Evolutionary conservation across 2,113 vertebrate species (phyloP).

Genomic region (Cepphus grylle): DNA sequence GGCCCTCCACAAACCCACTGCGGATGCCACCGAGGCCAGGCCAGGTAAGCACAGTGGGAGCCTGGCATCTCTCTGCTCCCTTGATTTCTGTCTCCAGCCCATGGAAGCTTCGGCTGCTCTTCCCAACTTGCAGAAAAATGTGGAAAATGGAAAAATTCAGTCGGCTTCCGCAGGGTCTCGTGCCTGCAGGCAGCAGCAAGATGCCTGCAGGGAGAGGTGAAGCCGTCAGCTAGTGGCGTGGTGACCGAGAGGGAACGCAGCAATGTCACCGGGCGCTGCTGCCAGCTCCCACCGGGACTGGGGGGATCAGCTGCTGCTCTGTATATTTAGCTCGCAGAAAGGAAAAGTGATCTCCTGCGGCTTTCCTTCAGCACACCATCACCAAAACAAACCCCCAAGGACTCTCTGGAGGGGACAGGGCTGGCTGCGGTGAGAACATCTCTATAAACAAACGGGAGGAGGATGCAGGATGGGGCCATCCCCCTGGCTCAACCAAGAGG

Average conservation of each 20-base stretch:
- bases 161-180: background rate
- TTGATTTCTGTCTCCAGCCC: background rate
- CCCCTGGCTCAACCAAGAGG: background rate
- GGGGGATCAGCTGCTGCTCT: conserved; percentile 63
- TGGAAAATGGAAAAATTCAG: accelerated
- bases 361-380: background rate
- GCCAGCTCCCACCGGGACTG: background rate
- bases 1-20: background rate
- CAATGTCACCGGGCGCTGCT: conserved; percentile 3
- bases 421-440: background rate
- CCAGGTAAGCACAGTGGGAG: accelerated
- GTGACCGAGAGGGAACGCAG: background rate
- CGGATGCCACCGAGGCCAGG: background rate
- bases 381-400: background rate
- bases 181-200: background rate
- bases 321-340: conserved; percentile 71
- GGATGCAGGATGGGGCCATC: background rate
- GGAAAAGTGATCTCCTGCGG: conserved; percentile 64
- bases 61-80: accelerated
- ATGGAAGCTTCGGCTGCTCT: accelerated
- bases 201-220: accelerated
- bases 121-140: accelerated
- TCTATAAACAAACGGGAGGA: accelerated
- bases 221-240: accelerated
- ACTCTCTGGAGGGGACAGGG: background rate